Percentiles rank a stretch among this genome's conserved stretches.
These are phyloP conservation scores for Tachystola acroxantha DNA, from an alignment of 2,888 invertebrate species.

Conservation along the genomic window DNA sequence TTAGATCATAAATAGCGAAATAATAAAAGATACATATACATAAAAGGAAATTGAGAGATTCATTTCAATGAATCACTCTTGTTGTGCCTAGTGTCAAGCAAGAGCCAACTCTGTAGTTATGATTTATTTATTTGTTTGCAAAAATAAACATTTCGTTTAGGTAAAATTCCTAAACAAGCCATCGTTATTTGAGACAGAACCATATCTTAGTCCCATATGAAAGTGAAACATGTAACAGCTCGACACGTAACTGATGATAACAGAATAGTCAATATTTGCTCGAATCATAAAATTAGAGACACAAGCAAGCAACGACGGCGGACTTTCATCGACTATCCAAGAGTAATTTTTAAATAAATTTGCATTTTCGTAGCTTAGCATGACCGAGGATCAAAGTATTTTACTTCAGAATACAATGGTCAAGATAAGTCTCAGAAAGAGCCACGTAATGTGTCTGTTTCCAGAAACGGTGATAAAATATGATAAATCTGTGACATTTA, in stretches of 20 bases:
- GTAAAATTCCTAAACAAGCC: not conserved
- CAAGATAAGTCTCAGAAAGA: not conserved
- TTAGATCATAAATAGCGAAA: too few relatives aligned
- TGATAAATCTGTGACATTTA: constrained; percentile 2
- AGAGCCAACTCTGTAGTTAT: too few relatives aligned
- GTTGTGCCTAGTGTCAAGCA: too few relatives aligned
- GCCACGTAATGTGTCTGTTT: not conserved
- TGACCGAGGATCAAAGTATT: not conserved
- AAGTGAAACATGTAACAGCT: constrained; percentile 17
- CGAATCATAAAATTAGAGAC: constrained; percentile 23
- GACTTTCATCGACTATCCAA: constrained; percentile 21
- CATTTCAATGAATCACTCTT: too few relatives aligned
- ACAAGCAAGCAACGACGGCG: constrained; percentile 17
- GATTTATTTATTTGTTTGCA: too few relatives aligned
- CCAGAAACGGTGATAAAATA: constrained; percentile 1
- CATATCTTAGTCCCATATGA: constrained; percentile 11
- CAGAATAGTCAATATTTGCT: constrained; percentile 42
- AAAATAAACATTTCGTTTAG: too few relatives aligned
- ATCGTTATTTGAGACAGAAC: constrained; percentile 10
- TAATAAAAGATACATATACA: too few relatives aligned
- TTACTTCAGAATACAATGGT: not conserved
- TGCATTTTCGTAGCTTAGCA: not conserved
- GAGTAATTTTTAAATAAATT: constrained; percentile 12
- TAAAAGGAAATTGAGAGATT: too few relatives aligned
- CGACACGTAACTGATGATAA: constrained; percentile 30